These are phyloP conservation scores for Chrysopa pallens DNA, from an alignment of 1,140 invertebrate genomes.

Conservation along the genomic window DNA sequence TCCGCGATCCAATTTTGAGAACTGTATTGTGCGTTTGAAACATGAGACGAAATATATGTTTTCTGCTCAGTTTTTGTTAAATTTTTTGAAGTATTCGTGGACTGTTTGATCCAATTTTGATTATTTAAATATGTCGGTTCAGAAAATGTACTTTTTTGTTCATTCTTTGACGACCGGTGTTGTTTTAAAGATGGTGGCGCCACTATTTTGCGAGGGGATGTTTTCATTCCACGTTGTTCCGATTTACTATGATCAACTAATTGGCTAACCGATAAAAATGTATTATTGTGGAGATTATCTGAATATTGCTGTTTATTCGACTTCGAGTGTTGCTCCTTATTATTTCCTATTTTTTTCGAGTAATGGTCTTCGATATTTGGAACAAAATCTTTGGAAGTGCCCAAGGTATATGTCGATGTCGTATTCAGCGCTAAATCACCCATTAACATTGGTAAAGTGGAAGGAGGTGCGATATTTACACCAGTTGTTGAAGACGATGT, in stretches of 20 bases:
- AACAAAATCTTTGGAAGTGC: slow-evolving; percentile 4
- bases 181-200: no score
- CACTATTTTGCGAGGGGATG: no score
- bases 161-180: no score
- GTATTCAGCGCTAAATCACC: slow-evolving; percentile 37
- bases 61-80: no score
- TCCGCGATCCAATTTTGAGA: no score
- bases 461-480: slow-evolving; percentile 21
- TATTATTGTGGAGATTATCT: slow-evolving; percentile 5
- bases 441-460: slow-evolving; percentile 34
- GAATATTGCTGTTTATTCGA: slow-evolving; percentile 6
- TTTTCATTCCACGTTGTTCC: slow-evolving; percentile 9
- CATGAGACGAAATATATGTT: no score
- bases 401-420: slow-evolving; percentile 9
- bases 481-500: slow-evolving; percentile 29
- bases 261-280: slow-evolving; percentile 44
- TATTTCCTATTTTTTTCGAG: slow-evolving; percentile 20
- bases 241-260: slow-evolving; percentile 37
- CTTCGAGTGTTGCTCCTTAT: slow-evolving; percentile 6
- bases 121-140: background rate
- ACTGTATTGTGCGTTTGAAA: no score
- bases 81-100: background rate
- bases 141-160: slow-evolving; percentile 7
- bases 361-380: slow-evolving; percentile 16
- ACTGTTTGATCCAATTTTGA: background rate